phyloP scores from a whole-genome alignment of 2,797 vertebrate species.

The Linurgus olivaceus region DNA sequence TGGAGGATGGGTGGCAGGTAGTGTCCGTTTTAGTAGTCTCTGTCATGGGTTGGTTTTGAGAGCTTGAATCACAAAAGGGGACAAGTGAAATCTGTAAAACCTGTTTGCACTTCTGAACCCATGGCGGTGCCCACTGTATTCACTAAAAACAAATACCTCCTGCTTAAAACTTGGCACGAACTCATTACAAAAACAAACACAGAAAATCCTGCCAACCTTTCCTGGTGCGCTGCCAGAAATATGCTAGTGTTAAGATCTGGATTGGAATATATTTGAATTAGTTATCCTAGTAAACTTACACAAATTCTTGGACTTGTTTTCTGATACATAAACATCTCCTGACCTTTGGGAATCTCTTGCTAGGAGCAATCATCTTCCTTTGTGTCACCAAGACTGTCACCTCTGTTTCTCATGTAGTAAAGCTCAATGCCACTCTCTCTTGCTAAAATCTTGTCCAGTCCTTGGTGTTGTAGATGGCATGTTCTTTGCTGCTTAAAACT shows the following conservation, averaged over 20 bases:
- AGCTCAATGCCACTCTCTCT: background rate
- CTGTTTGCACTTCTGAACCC: background rate
- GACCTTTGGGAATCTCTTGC: background rate
- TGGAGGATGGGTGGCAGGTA: background rate
- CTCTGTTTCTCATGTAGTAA: background rate
- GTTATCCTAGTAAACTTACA: background rate
- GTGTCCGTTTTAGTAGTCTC: background rate
- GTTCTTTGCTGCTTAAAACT: background rate
- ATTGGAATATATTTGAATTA: background rate
- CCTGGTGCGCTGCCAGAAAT: background rate
- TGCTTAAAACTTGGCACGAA: background rate
- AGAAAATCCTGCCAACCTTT: background rate
- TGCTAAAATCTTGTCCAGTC: background rate
- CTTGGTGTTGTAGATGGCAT: background rate
- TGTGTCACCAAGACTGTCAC: background rate
- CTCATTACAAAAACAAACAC: background rate
- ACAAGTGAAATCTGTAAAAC: background rate
- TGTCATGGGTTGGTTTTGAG: background rate
- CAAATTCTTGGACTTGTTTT: background rate
- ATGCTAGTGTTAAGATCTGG: background rate
- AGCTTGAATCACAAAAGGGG: background rate
- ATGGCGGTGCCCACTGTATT: fast-evolving
- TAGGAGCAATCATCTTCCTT: background rate
- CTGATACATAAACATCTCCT: background rate
- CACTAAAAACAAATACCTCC: background rate